A percentile compares a stretch with the other conserved stretches of the same genome.
Evolutionary conservation across 2,797 vertebrate genomes (phyloP).

Genomic region (Hipposideros larvatus): DNA sequence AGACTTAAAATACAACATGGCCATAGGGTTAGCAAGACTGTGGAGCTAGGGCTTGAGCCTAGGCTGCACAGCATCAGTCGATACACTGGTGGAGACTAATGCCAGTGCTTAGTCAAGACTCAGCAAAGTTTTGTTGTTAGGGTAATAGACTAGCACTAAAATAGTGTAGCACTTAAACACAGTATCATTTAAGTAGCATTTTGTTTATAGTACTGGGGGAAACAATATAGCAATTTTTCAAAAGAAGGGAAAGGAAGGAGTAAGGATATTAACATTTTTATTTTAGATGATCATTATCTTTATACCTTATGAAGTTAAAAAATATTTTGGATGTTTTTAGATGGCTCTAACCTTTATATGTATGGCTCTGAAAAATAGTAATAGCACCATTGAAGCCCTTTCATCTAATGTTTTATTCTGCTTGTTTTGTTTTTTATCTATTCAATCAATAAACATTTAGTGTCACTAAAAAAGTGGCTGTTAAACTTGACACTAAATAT

Average conservation of each 20-base stretch:
- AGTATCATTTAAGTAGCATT: neutral
- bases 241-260: neutral
- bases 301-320: neutral
- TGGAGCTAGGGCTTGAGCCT: neutral
- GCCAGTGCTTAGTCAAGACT: neutral
- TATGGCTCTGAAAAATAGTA: neutral
- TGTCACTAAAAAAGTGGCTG: neutral
- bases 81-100: neutral
- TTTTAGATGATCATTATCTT: neutral
- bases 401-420: neutral
- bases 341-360: neutral
- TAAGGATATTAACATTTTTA: neutral
- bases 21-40: neutral
- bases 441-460: slow-evolving; percentile 16
- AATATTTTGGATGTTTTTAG: neutral
- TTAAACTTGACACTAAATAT: slow-evolving; percentile 27
- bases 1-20: neutral
- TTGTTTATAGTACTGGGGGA: neutral
- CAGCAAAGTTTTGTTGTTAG: neutral
- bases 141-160: neutral
- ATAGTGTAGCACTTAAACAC: neutral
- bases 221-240: neutral
- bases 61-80: neutral
- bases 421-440: slow-evolving; percentile 10
- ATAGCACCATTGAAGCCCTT: neutral